Evolutionary conservation across 2,797 vertebrate species (phyloP), one percentile per base, ranked within the genome.

Genomic region (Bradypus variegatus): DNA sequence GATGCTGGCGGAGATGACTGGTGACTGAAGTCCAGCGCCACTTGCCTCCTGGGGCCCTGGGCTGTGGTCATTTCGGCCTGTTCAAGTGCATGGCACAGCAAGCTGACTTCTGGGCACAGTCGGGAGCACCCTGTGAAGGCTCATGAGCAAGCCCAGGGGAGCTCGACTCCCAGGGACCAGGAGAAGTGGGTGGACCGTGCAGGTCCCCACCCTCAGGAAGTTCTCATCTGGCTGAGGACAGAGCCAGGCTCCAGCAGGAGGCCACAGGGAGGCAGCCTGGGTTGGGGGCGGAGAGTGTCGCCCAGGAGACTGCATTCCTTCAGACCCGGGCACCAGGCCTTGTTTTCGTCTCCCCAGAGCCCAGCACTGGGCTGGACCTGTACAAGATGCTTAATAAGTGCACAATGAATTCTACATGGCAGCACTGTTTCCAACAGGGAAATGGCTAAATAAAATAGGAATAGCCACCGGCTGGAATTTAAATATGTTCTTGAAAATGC

Each of bases 61-160:
- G 1, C 38, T 8, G 41, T 14, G 36, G 69, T 38, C 69, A 27
- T 50, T 3, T 10, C 6, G 31, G 33, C 64, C 53, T 36, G 48
- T 14, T 38, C 23, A 6, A 5, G 48, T 33, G 38, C 55, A 27
- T 8, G 3, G 48, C 6, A 4, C 3, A 1, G 70, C 29, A n/a
- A 38, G 38, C 53, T 18, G 2, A 36, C 41, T 19, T 14, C 50
- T 11, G 3, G 50, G 50, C 36, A 18, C 13, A 27, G 31, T 0
- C 5, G 2, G 33, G 3, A 4, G 67, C 45, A 6, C 75, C 50
- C 70, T 8, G 18, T 6, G 33, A 53, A 29, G 48, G n/a, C 45
- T 67, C n/a, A 15, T 0, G 0, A 67, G 48, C 29, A 23, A 11
- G 41, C 25, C n/a, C n/a, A 4, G 45, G 25, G 31, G 3, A 3